phyloP scores from a whole-genome alignment of 2,888 invertebrate genomes.

The Hyposoter dolosus region DNA sequence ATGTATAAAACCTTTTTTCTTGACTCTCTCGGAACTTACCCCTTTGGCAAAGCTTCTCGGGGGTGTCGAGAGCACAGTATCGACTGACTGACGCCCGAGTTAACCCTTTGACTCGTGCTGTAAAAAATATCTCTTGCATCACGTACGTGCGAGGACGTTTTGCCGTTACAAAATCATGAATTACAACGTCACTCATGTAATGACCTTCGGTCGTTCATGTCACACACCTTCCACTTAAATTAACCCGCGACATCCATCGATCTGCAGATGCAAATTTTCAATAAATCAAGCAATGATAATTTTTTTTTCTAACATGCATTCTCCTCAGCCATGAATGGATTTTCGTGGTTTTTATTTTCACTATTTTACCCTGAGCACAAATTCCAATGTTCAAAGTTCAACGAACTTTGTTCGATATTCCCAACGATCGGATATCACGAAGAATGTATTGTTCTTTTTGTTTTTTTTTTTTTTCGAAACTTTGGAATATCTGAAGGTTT shows the following conservation, averaged over 20 bases:
- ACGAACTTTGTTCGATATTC: no score
- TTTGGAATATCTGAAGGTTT: neutral
- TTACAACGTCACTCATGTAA: neutral
- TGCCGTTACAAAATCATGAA: constrained; percentile 23
- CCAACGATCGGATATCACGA: no score
- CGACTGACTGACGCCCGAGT: constrained; percentile 57
- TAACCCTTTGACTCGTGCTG: constrained; percentile 47
- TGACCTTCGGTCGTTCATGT: neutral
- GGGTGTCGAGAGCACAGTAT: constrained; percentile 60
- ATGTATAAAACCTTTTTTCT: constrained; percentile 29
- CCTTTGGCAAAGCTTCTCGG: constrained; percentile 46
- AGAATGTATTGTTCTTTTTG: neutral
- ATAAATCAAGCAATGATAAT: neutral
- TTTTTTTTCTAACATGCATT: neutral
- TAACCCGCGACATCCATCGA: neutral
- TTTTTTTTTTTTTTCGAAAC: neutral
- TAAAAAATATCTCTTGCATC: constrained; percentile 14
- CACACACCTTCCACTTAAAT: no score
- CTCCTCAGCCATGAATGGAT: no score
- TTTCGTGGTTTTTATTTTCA: no score
- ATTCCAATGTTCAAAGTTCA: no score
- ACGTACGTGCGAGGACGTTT: constrained; percentile 11
- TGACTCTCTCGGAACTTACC: constrained; percentile 44
- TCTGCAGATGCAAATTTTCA: neutral
- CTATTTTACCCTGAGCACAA: no score